Evolutionary conservation across 2,113 vertebrate genomes (phyloP).

Genomic region (Oostethus manadensis): DNA sequence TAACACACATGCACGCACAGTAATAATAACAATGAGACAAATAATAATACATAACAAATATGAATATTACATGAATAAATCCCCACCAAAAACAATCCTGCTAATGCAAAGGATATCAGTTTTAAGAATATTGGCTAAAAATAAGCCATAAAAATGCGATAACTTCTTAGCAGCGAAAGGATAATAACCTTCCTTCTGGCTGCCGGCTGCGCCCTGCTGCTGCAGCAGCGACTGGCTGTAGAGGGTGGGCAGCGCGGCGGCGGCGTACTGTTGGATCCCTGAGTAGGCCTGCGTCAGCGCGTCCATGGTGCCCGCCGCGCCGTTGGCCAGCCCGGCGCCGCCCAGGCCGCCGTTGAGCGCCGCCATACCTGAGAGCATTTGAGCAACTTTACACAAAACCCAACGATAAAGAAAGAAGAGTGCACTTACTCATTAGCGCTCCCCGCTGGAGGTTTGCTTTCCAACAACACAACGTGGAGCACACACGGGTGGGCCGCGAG

Average conservation of each 20-base stretch:
- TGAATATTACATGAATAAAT: too few species aligned
- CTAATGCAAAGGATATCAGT: too few species aligned
- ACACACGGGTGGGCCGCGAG: too few species aligned
- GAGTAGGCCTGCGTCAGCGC: conserved; percentile 98
- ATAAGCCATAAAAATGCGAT: too few species aligned
- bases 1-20: too few species aligned
- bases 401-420: conserved; percentile 99
- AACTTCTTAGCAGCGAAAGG: too few species aligned
- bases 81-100: too few species aligned
- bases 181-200: conserved; percentile 99
- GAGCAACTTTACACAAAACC: conserved; percentile 99
- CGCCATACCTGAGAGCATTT: conserved; percentile 85
- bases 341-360: conserved; percentile 94
- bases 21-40: too few species aligned
- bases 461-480: too few species aligned
- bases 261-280: conserved; percentile 98
- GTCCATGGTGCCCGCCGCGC: conserved; percentile 89
- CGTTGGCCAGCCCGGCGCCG: conserved; percentile 90
- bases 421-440: conserved; percentile 99
- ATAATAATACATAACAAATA: too few species aligned
- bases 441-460: conserved; percentile 69
- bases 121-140: too few species aligned
- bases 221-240: conserved; percentile 94
- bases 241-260: conserved; percentile 91
- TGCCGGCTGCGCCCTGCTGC: conserved; percentile 90